Evolutionary conservation across 2,888 invertebrate genomes (phyloP).

Genomic region (Drosophila mayaguana): DNA sequence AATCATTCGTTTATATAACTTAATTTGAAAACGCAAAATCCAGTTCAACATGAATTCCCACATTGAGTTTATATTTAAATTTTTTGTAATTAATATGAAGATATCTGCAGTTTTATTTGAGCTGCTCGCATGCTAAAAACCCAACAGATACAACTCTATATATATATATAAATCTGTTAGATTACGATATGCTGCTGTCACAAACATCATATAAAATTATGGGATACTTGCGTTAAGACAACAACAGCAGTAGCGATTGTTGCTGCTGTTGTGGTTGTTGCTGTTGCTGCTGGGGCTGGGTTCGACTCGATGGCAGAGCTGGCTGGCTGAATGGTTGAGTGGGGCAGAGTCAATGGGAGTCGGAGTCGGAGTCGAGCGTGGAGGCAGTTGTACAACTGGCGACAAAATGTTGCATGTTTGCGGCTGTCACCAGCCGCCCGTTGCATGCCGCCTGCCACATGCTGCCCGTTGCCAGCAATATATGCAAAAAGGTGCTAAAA

Average conservation of each 20-base stretch:
- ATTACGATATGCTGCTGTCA: constrained; percentile 48
- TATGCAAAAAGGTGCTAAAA: constrained; percentile 82
- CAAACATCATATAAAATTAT: constrained; percentile 55
- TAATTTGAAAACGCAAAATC: background rate
- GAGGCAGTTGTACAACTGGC: constrained; percentile 69
- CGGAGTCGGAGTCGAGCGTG: constrained; percentile 29
- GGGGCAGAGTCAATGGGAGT: constrained; percentile 30
- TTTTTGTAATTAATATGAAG: constrained; percentile 10
- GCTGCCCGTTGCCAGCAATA: constrained; percentile 58
- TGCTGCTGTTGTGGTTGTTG: background rate
- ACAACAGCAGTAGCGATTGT: constrained; percentile 11
- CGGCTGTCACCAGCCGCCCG: constrained; percentile 68
- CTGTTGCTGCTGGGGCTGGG: constrained; percentile 17
- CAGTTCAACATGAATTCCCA: background rate
- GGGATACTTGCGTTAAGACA: constrained; percentile 31
- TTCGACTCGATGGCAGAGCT: constrained; percentile 17
- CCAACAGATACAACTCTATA: constrained; percentile 18
- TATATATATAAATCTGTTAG: constrained; percentile 35
- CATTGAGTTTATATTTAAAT: constrained; percentile 8
- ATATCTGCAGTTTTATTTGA: constrained; percentile 21
- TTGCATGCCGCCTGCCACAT: constrained; percentile 23
- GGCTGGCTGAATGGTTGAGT: constrained; percentile 26
- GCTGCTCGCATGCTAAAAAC: constrained; percentile 21
- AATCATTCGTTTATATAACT: background rate
- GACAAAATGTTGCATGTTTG: constrained; percentile 81